Evolutionary conservation across 2,888 invertebrate genomes (phyloP), one percentile per base, ranked within the genome.

Genomic region (Malthinus flaveolus): DNA sequence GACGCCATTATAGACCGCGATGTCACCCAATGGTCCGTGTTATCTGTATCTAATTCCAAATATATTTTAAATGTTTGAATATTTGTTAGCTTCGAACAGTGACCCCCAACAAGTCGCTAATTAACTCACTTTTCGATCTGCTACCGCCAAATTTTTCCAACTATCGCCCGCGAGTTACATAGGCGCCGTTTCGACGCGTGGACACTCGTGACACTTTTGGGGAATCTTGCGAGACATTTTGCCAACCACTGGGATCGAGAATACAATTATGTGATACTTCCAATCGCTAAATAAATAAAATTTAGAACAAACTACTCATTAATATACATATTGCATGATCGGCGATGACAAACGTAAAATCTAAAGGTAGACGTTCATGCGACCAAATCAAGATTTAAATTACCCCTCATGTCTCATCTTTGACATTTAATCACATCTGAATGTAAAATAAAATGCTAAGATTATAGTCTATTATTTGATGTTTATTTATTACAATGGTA

Each of bases 1-100:
- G 69, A 69, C 71, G 73, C 73, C 71, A 71, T 74, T 73, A 73
- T 67, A 61, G 65, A 64, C 70, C 68, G 73, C 67, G 73, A 74
- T 69, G 72, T 74, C 73, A 74, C 73, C 71, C 71, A 58, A 65
- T 71, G 72, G 71, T 64, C 66, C 61, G 68, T 64, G 69, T 69
- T 70, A 71, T 73, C 71, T 68, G 60, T 57, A 59, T 60, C 62
- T 63, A 66, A 65, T 68, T 68, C 66, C 65, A 63, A 68, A 69
- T 65, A 61, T 67, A 66, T 68, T 59, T 42, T 57, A 63, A 59
- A 52, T 37, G 57, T 55, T 54, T 49, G 56, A 46, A 46, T 46
- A 56, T 49, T 55, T 51, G 36, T 48, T 46, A 56, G 45, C 49
- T 44, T 32, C 34, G 23, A 45, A 12, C 59, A 55, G 58, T 10